These are phyloP conservation scores for Indicator maculatus DNA, from an alignment of 2,113 vertebrate genomes.

Conservation along the genomic window DNA sequence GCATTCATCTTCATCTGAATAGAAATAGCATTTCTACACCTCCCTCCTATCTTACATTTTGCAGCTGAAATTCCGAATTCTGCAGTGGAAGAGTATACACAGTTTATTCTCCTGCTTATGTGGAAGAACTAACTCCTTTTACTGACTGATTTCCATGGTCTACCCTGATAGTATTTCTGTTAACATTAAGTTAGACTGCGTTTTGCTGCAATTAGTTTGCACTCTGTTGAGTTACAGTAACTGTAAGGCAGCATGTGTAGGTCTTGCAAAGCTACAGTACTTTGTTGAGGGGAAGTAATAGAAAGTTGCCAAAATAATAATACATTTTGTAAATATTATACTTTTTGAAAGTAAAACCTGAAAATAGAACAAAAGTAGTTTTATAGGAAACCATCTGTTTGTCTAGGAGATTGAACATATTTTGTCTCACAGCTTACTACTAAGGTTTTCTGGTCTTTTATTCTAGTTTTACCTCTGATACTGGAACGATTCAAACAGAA, in stretches of 20 bases:
- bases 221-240: background rate
- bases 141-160: background rate
- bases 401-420: background rate
- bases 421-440: background rate
- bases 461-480: background rate
- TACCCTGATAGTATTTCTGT: background rate
- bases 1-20: background rate
- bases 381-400: background rate
- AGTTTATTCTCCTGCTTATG: background rate
- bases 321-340: background rate
- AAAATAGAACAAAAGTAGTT: background rate
- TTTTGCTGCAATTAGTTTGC: background rate
- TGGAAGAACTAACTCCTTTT: background rate
- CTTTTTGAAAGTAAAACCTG: background rate
- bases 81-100: background rate
- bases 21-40: background rate
- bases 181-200: background rate
- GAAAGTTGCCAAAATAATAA: background rate
- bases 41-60: background rate
- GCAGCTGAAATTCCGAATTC: background rate
- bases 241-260: background rate
- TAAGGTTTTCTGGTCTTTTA: background rate
- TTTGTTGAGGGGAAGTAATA: background rate
- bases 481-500: background rate
- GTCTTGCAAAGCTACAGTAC: background rate